Evolutionary conservation across 2,888 invertebrate species (phyloP).

Genomic region (Drosophila longiperda): DNA sequence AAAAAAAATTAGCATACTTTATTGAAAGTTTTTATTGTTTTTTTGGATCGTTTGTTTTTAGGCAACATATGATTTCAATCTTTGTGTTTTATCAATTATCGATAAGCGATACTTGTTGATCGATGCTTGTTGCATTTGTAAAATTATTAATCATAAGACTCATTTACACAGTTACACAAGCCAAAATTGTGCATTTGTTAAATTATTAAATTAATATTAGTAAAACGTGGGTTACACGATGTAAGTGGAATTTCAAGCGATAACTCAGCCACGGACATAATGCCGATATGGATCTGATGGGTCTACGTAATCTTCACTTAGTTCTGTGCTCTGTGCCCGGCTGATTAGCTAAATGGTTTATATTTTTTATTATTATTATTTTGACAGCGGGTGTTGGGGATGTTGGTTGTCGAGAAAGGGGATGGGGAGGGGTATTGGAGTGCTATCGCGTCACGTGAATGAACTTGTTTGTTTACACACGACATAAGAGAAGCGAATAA

Average conservation of each 20-base stretch:
- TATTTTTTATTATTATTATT: conserved; percentile 19
- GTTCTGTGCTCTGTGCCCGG: conserved; percentile 39
- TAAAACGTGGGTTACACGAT: conserved; percentile 18
- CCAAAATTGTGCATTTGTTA: background rate
- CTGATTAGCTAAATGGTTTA: conserved; percentile 59
- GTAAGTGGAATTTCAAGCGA: conserved; percentile 26
- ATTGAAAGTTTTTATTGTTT: background rate
- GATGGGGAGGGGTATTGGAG: background rate
- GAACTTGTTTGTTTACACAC: conserved; percentile 70
- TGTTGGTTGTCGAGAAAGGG: no score
- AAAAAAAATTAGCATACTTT: background rate
- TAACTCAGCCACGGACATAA: conserved; percentile 15
- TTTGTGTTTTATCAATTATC: background rate
- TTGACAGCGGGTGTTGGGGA: conserved; percentile 21
- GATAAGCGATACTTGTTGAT: background rate
- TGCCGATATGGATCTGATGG: conserved; percentile 12
- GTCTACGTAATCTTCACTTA: conserved; percentile 43
- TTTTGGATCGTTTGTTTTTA: background rate
- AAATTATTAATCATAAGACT: background rate
- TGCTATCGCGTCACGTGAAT: conserved; percentile 62
- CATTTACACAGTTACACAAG: background rate
- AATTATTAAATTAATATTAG: background rate
- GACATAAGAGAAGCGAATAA: conserved; percentile 34
- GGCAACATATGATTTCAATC: background rate
- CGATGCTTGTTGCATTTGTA: background rate